Evolutionary conservation across 2,113 vertebrate species (phyloP), one percentile per base, ranked within the genome.

Genomic region (Rattus rattus): DNA sequence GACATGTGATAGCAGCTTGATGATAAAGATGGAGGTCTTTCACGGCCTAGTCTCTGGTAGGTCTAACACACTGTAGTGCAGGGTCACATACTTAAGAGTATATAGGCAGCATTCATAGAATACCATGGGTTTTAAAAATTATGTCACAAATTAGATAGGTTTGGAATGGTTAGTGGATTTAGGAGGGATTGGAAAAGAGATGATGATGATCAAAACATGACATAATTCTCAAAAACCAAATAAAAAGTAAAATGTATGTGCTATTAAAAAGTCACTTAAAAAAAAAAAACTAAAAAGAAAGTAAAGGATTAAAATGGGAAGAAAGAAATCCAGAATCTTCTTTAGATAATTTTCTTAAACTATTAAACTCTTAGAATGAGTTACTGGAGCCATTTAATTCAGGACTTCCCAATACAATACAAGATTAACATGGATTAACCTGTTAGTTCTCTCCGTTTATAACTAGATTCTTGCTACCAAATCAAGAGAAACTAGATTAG

Each of bases 401-500:
- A 56, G 1, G 5, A 17, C 54, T 96, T 95, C 36, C 47, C 7
- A 83, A 93, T 73, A 39, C 75, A 92, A 95, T 73, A 39, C 70
- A 88, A 56, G 30, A 14, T 96, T 95, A 93, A 24, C 59, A 91
- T 76, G 56, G 39, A 49, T 96, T 90, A 89, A 93, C 91, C 26
- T 59, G 80, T 80, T 92, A 16, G 5, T 12, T 47, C 79, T 93
- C 87, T 85, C 28, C 88, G 67, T 5, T 61, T 54, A 7, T 22
- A 13, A 13, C 43, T 91, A 33, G 92, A 85, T 92, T 97, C 63
- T 22, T 91, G 20, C 83, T 90, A 89, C 90, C 54, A 88, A 80
- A 87, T 88, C 24, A 61, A 86, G 22, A 88, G 75, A 91, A 98
- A 90, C 14, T 61, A 91, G 39, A 95, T 90, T 86, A 92, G 43